Evolutionary conservation across 2,888 invertebrate species (phyloP), one percentile per base, ranked within the genome.

Genomic region (Nemotelus nigrinus): DNA sequence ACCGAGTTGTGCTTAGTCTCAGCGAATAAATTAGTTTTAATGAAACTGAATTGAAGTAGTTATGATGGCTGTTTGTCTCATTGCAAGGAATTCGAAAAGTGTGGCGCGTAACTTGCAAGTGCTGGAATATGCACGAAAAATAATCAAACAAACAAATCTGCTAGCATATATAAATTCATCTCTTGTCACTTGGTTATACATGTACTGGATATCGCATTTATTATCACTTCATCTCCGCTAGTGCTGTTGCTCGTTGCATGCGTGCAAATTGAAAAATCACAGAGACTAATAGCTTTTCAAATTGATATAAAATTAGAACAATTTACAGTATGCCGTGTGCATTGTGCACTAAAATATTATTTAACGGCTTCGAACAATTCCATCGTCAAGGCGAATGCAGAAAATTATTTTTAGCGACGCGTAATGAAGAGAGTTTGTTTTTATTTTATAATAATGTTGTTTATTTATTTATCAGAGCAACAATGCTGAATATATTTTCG

Each of bases 31-130:
- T 74, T 60, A 72, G 41, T 74, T 74, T 63, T 63, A 74, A 74
- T 74, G 74, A 74, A 74, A 48, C 60, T 47, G 74, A 74, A 74
- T 74, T 74, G 74, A 48, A 63, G 63, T 74, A 60, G 58, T 72
- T 60, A 48, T 55, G 10, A 25, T 65, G 45, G 74, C 48, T 47
- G 74, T 74, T 74, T 63, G 74, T 50, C 63, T 60, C 47, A 74
- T 60, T 74, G 48, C 10, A 48, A 74, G 74, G 63, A 74, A 74
- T 74, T 63, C 48, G 48, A 68, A 68, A 43, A 6, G 50, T 48
- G 25, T 25, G 39, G n/a, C 48, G 39, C 41, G 45, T 58, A 72
- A 72, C 72, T 45, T 25, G 25, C 25, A 25, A 25, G 25, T 25
- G 25, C 25, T 25, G 25, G 25, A 25, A 25, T 25, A 25, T 25